A percentile compares a stretch with the other conserved stretches of the same genome.
Evolutionary conservation across 2,888 invertebrate species (phyloP).

Genomic region (Acronicta aceris): DNA sequence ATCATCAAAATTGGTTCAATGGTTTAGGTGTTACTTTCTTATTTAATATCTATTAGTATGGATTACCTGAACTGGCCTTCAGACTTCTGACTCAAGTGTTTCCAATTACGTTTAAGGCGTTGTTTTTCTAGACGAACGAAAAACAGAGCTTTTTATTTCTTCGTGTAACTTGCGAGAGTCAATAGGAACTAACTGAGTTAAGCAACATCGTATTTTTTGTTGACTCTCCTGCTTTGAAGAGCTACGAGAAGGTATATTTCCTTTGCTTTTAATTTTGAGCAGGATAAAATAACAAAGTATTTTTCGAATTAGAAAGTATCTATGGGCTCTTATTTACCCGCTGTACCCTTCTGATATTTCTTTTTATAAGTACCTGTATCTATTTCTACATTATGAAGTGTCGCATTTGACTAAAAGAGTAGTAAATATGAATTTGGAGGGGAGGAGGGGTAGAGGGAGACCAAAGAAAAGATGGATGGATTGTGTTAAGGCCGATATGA

Average conservation of each 20-base stretch:
- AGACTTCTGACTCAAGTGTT: slow-evolving; percentile 21
- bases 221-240: background rate
- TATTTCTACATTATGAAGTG: no score
- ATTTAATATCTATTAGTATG: no score
- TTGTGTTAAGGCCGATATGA: no score
- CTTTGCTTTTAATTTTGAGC: background rate
- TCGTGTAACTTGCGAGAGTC: slow-evolving; percentile 28
- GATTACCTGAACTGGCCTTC: no score
- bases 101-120: slow-evolving; percentile 28
- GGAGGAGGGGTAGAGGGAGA: no score
- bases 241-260: slow-evolving; percentile 1
- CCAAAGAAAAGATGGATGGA: no score
- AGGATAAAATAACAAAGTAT: background rate
- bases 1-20: no score
- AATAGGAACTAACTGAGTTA: slow-evolving; percentile 28
- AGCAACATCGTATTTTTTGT: slow-evolving; percentile 14
- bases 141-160: slow-evolving; percentile 38
- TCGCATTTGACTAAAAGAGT: no score
- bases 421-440: no score
- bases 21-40: no score
- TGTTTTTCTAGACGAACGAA: slow-evolving; percentile 44
- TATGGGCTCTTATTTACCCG: background rate
- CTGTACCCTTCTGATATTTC: background rate
- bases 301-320: background rate
- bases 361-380: no score